Conservation (phyloP, 1,140 invertebrate species). For the Pantala flavescens region DNA sequence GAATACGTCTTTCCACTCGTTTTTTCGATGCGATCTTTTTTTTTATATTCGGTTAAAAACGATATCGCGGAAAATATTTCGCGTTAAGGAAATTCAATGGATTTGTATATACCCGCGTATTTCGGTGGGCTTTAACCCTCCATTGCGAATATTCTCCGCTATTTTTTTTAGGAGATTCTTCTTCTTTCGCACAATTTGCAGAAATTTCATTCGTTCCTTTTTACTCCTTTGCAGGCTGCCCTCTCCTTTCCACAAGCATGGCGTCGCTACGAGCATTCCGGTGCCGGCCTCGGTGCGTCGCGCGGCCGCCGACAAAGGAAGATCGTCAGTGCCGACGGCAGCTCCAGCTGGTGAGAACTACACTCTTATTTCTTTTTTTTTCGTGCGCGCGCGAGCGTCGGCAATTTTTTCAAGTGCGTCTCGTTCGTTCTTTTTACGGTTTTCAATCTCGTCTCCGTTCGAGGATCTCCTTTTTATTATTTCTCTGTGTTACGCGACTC, state of each 20-base stretch:
- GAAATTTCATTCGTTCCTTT: not conserved
- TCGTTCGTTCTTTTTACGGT: too few relatives aligned
- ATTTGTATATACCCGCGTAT: too few relatives aligned
- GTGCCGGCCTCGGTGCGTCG: slow-evolving; percentile 24
- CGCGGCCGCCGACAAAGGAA: slow-evolving; percentile 30
- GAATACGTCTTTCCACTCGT: too few relatives aligned
- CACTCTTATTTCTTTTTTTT: not conserved
- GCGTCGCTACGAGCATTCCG: slow-evolving; percentile 19
- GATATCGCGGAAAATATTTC: too few relatives aligned
- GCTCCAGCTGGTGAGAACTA: not conserved
- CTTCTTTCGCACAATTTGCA: not conserved
- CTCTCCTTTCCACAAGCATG: slow-evolving; percentile 47
- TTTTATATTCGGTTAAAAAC: too few relatives aligned
- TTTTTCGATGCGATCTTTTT: too few relatives aligned
- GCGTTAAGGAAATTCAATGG: too few relatives aligned
- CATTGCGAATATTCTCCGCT: not conserved
- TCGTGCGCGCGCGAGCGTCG: not conserved
- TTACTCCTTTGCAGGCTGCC: slow-evolving; percentile 44
- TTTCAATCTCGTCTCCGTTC: too few relatives aligned
- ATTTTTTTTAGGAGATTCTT: not conserved
- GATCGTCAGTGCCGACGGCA: not conserved
- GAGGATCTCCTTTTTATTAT: too few relatives aligned
- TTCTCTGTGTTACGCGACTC: too few relatives aligned
- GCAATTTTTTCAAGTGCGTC: too few relatives aligned
- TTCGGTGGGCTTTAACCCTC: too few relatives aligned